Evolutionary conservation across 2,888 invertebrate species (phyloP), one percentile per base, ranked within the genome.

Genomic region (Drosophila lutescens): DNA sequence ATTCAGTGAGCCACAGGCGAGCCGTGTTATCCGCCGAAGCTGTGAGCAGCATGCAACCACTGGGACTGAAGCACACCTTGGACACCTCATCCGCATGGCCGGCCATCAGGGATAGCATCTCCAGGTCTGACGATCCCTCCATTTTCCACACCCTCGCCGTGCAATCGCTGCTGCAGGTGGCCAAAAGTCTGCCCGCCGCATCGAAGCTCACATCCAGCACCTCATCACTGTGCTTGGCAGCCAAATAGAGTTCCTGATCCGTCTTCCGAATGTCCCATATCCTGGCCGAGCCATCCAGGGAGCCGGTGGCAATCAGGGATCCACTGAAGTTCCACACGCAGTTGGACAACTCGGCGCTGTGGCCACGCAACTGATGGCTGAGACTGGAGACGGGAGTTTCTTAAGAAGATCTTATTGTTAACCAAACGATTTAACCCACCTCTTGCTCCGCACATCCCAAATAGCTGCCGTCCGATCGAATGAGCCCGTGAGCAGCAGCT

Each of bases 11-110:
- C 96, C 97, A 97, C 6, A 97, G 90, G 36, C 96, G 93, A 0
- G 96, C 95, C 10, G 95, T 95, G 70, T 94, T 94, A 89, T 97
- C 97, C 5, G 95, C 94, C 4, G 96, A 96, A 0, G 96, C 96
- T 0, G 96, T 96, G 76, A 97, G 92, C 15, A 97, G 91, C 70
- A 94, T 93, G 5, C 94, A 94, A 0, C 96, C 96, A 44, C 95
- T 95, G 2, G 97, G 96, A 91, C 96, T 96, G 92, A 97, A 97
- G 91, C 95, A 95, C 6, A 96, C 95, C 93, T 95, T 95, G 23
- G 95, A 95, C 1, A 96, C 94, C 89, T 96, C 95, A 65, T 95
- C 95, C 3, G 93, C 92, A 79, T 96, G 96, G 0, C 95, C 95
- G 58, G 92, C 92, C 94, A 95, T 94, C 43, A 94, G 91, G 0